These are phyloP conservation scores for Camptogramma bilineatum DNA, from an alignment of 2,888 invertebrate species.

Conservation along the genomic window DNA sequence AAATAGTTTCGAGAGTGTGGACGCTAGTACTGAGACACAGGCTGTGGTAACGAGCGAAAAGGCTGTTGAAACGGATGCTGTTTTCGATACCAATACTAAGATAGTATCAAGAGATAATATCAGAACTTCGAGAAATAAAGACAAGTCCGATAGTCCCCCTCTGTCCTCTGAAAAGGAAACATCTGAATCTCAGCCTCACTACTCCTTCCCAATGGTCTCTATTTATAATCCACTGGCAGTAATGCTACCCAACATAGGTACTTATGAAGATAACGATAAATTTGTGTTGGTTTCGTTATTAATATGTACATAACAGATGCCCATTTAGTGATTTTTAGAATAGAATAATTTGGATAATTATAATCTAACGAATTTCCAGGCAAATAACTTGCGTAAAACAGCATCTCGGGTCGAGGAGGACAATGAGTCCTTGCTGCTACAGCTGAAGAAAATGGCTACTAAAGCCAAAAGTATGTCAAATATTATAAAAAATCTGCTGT, in stretches of 20 bases:
- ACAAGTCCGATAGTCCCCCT: conserved; percentile 80
- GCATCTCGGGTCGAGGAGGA: conserved; percentile 97
- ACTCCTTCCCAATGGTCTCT: conserved; percentile 73
- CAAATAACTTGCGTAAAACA: conserved; percentile 94
- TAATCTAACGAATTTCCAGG: conserved; percentile 87
- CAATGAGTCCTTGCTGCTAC: conserved; percentile 97
- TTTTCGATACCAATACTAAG: conserved; percentile 8
- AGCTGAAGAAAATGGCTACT: conserved; percentile 98
- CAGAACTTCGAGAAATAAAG: conserved; percentile 48
- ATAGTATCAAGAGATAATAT: conserved; percentile 17
- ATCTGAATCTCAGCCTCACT: conserved; percentile 55
- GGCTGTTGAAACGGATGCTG: conserved; percentile 46
- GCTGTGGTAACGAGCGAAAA: conserved; percentile 48
- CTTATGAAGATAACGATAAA: conserved; percentile 57
- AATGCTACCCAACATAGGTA: conserved; percentile 82
- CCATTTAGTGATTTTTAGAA: conserved; percentile 32
- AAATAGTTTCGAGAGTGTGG: conserved; percentile 48
- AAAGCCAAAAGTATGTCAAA: conserved; percentile 91
- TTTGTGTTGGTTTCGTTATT: conserved; percentile 55
- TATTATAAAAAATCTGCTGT: conserved; percentile 69
- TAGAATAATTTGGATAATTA: conserved; percentile 53
- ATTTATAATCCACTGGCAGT: conserved; percentile 80
- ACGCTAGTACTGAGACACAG: conserved; percentile 62
- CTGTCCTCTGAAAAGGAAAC: conserved; percentile 69
- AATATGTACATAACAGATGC: conserved; percentile 47